Evolutionary conservation across 2,113 vertebrate species (phyloP).

Genomic region (Tachycineta bicolor): DNA sequence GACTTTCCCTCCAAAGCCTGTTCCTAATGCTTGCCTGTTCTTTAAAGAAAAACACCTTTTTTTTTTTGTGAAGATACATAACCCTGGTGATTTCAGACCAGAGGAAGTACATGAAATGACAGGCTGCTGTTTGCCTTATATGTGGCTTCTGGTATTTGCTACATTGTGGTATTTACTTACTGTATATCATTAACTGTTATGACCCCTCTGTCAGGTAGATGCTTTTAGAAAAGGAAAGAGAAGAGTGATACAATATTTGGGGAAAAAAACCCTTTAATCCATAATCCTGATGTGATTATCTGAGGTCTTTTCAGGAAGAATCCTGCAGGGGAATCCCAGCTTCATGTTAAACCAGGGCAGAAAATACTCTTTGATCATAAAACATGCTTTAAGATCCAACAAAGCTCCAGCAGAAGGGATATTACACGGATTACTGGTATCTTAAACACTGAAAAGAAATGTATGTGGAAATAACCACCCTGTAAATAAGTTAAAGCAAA

Average conservation of each 20-base stretch:
- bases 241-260: background rate
- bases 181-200: background rate
- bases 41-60: background rate
- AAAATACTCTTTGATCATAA: background rate
- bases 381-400: background rate
- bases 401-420: background rate
- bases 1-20: background rate
- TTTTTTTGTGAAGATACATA: background rate
- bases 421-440: background rate
- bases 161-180: background rate
- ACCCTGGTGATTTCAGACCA: background rate
- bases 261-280: fast-evolving
- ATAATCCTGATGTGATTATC: background rate
- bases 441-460: background rate
- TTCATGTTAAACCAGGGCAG: background rate
- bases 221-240: background rate
- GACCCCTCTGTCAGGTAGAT: background rate
- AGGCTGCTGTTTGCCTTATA: background rate
- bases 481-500: background rate
- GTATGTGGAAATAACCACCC: background rate
- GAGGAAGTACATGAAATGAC: background rate
- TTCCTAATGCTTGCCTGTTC: background rate
- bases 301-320: background rate
- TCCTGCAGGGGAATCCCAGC: background rate
- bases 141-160: background rate